Conservation (phyloP, 2,797 vertebrate genomes). For the Syncerus caffer region DNA sequence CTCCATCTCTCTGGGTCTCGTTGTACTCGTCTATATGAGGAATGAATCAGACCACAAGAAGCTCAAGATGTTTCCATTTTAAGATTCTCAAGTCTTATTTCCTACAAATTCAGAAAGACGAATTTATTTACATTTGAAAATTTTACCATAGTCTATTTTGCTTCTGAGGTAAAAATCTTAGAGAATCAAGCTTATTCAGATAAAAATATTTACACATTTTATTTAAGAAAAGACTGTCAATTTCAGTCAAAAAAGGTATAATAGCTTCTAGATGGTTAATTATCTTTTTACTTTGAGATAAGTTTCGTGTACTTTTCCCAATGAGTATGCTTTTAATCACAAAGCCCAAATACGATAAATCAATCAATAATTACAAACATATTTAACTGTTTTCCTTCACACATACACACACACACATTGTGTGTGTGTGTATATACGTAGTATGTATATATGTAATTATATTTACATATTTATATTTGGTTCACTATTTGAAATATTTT, state of each 20-base stretch:
- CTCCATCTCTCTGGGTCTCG: neutral
- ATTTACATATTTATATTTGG: conserved; percentile 49
- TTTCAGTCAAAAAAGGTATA: conserved; percentile 43
- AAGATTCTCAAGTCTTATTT: neutral
- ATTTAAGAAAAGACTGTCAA: conserved; percentile 49
- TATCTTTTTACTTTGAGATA: neutral
- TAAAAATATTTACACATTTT: conserved; percentile 11
- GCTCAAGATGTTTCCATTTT: neutral
- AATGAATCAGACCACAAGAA: neutral
- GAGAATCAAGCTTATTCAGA: neutral
- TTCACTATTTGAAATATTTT: conserved; percentile 51
- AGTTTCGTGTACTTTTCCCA: neutral
- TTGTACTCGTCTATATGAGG: neutral
- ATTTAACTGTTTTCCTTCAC: neutral
- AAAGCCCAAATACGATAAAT: conserved; percentile 4
- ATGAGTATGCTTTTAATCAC: neutral
- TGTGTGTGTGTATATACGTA: neutral
- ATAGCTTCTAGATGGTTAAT: neutral
- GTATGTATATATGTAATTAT: neutral
- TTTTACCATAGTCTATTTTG: neutral
- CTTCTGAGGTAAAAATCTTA: neutral
- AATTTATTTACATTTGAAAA: neutral
- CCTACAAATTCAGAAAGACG: neutral
- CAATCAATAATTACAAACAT: neutral
- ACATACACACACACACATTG: neutral